Conservation (phyloP, 2,888 invertebrate genomes). For the Oscheius myriophilus region DNA sequence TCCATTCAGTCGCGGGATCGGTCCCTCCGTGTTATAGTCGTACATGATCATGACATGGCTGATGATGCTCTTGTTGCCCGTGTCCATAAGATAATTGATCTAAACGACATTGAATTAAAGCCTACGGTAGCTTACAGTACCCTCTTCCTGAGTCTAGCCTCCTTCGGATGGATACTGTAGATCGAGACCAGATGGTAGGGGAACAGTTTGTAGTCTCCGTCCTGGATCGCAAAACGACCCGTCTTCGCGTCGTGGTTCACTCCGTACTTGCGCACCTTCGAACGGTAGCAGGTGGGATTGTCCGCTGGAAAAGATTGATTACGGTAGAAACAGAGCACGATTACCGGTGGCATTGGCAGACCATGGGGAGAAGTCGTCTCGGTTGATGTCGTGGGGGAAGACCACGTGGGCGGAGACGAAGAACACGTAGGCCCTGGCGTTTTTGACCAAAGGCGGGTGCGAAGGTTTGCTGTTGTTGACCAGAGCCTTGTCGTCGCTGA, state of each 20-base stretch:
- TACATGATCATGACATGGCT: constrained; percentile 55
- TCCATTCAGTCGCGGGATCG: constrained; percentile 49
- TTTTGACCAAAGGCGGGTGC: constrained; percentile 50
- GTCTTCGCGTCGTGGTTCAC: constrained; percentile 38
- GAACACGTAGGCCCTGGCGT: constrained; percentile 51
- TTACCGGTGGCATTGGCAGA: constrained; percentile 48
- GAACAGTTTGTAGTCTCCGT: constrained; percentile 48
- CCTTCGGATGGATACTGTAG: constrained; percentile 50
- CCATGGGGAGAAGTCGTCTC: constrained; percentile 60
- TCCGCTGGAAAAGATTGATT: constrained; percentile 29
- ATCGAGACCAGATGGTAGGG: constrained; percentile 49
- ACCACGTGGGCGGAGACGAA: constrained; percentile 51
- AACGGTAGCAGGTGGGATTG: constrained; percentile 51
- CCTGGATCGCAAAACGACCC: constrained; percentile 34
- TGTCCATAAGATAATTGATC: constrained; percentile 60
- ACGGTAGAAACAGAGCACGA: constrained; percentile 1
- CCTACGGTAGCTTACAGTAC: constrained; percentile 12
- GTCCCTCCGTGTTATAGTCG: constrained; percentile 54
- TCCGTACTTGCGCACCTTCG: constrained; percentile 50
- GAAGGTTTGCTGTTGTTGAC: constrained; percentile 45
- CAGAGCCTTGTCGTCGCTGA: constrained; percentile 48
- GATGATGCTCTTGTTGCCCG: constrained; percentile 44
- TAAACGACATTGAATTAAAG: constrained; percentile 22
- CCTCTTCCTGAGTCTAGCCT: constrained; percentile 48
- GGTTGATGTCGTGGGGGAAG: constrained; percentile 54